These are phyloP conservation scores for Drosophila arawakana DNA, from an alignment of 1,140 invertebrate genomes.

Conservation along the genomic window DNA sequence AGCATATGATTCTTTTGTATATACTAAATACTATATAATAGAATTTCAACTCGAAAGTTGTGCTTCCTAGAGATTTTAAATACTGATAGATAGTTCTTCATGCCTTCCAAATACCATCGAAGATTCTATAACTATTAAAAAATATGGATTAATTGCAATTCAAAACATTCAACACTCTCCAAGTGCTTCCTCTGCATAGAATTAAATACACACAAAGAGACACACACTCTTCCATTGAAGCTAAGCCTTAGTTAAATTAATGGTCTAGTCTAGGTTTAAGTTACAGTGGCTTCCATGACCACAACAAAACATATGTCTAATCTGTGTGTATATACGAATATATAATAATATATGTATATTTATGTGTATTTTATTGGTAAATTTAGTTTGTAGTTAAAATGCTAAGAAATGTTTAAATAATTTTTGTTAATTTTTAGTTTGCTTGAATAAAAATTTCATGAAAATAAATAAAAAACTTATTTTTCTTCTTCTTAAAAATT, in stretches of 20 bases:
- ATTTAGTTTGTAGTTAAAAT: conserved; percentile 34
- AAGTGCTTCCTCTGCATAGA: conserved; percentile 70
- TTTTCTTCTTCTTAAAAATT: neutral
- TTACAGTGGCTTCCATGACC: conserved; percentile 5
- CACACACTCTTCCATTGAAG: conserved; percentile 58
- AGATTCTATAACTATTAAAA: conserved; percentile 30
- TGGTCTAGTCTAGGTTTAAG: conserved; percentile 78
- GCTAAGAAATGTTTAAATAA: conserved; percentile 67
- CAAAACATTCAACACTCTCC: conserved; percentile 58
- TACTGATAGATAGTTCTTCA: conserved; percentile 35
- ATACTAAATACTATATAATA: conserved; percentile 33
- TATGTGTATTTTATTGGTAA: conserved; percentile 47
- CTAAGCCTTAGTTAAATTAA: conserved; percentile 74
- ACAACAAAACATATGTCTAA: conserved; percentile 1
- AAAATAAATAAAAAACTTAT: conserved; percentile 2
- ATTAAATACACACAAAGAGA: conserved; percentile 19
- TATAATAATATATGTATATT: conserved; percentile 30
- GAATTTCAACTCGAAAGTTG: conserved; percentile 60
- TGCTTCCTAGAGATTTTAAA: conserved; percentile 74
- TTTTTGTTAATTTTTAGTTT: conserved; percentile 77
- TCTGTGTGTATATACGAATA: conserved; percentile 30
- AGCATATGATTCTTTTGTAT: conserved; percentile 51
- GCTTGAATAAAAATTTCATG: conserved; percentile 70
- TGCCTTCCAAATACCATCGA: conserved; percentile 45
- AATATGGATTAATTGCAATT: conserved; percentile 62